These are phyloP conservation scores for Cygnus olor DNA, from an alignment of 2,797 vertebrate genomes.

Conservation along the genomic window DNA sequence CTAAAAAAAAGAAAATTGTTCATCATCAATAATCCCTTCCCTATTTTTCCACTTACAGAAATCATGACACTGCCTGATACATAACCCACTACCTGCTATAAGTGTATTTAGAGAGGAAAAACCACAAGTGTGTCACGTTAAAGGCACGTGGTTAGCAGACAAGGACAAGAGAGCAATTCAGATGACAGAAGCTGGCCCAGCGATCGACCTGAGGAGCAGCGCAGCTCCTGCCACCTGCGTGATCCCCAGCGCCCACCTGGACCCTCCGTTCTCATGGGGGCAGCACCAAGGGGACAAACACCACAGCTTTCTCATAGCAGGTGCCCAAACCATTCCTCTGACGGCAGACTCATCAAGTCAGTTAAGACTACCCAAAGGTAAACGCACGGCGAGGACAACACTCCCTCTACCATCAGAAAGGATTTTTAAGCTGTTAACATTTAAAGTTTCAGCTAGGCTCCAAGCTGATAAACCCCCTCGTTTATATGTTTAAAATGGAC, in stretches of 20 bases:
- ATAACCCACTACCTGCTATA: neutral
- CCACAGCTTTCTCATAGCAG: neutral
- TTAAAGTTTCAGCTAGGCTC: neutral
- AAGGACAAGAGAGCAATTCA: neutral
- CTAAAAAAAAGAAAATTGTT: neutral
- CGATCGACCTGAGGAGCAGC: neutral
- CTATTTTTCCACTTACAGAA: neutral
- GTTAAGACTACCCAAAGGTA: neutral
- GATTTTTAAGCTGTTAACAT: too few relatives aligned
- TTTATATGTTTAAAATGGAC: neutral
- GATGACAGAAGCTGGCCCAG: fast-evolving
- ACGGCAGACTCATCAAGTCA: neutral
- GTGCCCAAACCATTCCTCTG: neutral
- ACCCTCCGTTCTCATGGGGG: too few relatives aligned
- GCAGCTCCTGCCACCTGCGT: fast-evolving
- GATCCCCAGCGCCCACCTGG: neutral
- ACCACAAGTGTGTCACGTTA: fast-evolving
- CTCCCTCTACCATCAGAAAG: neutral
- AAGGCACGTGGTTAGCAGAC: neutral
- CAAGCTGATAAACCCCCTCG: neutral
- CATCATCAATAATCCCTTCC: neutral
- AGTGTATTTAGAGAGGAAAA: neutral
- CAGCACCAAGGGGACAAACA: neutral
- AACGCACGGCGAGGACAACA: neutral
- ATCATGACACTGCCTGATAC: neutral